Evolutionary conservation across 1,140 invertebrate species (phyloP).

Genomic region (Zaprionus africanus): DNA sequence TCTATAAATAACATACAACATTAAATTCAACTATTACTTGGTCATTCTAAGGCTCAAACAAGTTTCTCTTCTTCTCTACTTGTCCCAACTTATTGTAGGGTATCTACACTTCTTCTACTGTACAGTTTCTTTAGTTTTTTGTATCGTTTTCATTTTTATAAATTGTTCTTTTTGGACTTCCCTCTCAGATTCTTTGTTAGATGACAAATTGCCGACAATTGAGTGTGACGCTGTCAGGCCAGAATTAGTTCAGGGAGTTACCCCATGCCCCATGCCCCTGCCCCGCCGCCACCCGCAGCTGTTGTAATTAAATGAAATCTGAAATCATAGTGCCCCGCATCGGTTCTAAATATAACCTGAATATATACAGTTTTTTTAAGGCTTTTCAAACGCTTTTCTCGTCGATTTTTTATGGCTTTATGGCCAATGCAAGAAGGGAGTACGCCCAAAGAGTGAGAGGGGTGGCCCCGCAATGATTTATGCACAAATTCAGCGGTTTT

Average conservation of each 20-base stretch:
- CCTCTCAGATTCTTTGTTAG: constrained; percentile 15
- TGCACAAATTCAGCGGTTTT: constrained; percentile 33
- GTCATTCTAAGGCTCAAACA: background rate
- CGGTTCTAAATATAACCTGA: background rate
- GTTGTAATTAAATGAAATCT: constrained; percentile 58
- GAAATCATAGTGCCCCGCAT: constrained; percentile 9
- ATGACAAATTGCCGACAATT: constrained; percentile 60
- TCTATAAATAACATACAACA: too few species aligned
- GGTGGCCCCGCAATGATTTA: constrained; percentile 33
- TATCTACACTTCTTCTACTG: background rate
- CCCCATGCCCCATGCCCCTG: background rate
- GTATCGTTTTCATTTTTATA: constrained; percentile 14
- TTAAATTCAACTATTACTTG: too few species aligned
- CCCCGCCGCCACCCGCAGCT: constrained; percentile 41
- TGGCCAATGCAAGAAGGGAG: background rate
- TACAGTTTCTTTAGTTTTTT: background rate
- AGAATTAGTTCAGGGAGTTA: constrained; percentile 15
- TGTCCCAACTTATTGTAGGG: background rate
- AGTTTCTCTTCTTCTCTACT: background rate
- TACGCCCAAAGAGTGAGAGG: background rate
- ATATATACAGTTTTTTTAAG: constrained; percentile 35
- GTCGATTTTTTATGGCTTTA: constrained; percentile 34
- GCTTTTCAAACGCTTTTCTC: constrained; percentile 43
- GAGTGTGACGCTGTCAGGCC: constrained; percentile 37
- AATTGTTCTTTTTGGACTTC: constrained; percentile 20